A percentile compares a stretch with the other conserved stretches of the same genome.
phyloP scores from a whole-genome alignment of 2,797 vertebrate genomes.

The Toxotes lorentzi region DNA sequence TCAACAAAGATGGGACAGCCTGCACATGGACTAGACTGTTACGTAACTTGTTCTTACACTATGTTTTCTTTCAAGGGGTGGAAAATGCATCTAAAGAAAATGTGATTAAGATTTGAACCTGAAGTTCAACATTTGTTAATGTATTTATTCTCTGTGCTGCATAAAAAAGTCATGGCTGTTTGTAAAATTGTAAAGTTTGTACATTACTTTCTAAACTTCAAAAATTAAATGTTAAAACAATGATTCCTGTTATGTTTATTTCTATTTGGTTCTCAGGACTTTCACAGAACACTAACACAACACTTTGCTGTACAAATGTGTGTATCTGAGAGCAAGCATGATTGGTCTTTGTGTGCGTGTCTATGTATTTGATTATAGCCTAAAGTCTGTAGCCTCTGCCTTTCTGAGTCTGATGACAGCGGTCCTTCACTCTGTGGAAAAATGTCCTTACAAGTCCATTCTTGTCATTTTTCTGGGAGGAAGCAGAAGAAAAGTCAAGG shows the following conservation, averaged over 20 bases:
- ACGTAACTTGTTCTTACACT: neutral
- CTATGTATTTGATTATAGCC: constrained; percentile 75
- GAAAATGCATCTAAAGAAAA: constrained; percentile 30
- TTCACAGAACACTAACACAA: neutral
- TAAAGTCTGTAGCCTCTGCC: constrained; percentile 64
- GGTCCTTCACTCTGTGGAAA: constrained; percentile 75
- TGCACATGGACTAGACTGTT: neutral
- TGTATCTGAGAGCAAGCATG: constrained; percentile 3
- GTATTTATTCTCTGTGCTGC: constrained; percentile 69
- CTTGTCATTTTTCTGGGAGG: constrained; percentile 74
- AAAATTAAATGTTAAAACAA: constrained; percentile 67
- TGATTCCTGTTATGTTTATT: neutral
- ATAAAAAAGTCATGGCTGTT: constrained; percentile 29
- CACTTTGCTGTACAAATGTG: constrained; percentile 16
- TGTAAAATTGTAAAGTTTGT: constrained; percentile 55
- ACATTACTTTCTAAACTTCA: constrained; percentile 37
- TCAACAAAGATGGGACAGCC: neutral
- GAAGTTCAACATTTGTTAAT: constrained; percentile 23
- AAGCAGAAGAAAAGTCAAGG: constrained; percentile 47
- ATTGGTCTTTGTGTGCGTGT: constrained; percentile 31
- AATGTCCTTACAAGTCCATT: constrained; percentile 80
- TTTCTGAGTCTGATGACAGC: constrained; percentile 75
- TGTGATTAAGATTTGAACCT: constrained; percentile 22
- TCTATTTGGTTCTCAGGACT: neutral
- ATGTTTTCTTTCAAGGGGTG: neutral